Evolutionary conservation across 2,888 invertebrate species (phyloP).

Genomic region (Hirtodrosophila alboralis): DNA sequence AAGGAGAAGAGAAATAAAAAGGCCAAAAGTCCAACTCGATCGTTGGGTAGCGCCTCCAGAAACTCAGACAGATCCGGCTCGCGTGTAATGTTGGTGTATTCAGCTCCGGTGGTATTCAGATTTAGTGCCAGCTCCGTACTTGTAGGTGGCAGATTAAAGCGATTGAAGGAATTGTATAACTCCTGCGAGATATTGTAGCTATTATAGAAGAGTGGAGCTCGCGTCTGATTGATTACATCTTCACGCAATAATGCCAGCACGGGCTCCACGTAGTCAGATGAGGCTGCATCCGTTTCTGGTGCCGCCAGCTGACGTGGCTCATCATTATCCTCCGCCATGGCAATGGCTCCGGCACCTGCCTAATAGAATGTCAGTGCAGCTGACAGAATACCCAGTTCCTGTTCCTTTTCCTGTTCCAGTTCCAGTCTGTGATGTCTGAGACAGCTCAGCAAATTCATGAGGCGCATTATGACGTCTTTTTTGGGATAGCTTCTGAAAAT

Average conservation of each 20-base stretch:
- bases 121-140: conserved; percentile 58
- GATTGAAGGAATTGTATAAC: conserved; percentile 82
- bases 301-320: conserved; percentile 47
- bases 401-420: too few species aligned
- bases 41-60: conserved; percentile 86
- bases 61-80: conserved; percentile 83
- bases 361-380: conserved; percentile 49
- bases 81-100: conserved; percentile 57
- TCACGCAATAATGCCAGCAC: conserved; percentile 57
- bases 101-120: conserved; percentile 33
- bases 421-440: conserved; percentile 32
- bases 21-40: conserved; percentile 90
- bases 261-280: conserved; percentile 49
- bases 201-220: conserved; percentile 75
- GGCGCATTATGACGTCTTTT: conserved; percentile 50
- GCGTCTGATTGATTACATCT: conserved; percentile 67
- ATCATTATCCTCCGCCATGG: conserved; percentile 76
- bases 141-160: conserved; percentile 60
- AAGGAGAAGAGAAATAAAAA: conserved; percentile 94
- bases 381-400: conserved; percentile 42
- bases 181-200: conserved; percentile 83
- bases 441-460: conserved; percentile 47
- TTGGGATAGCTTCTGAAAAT: conserved; percentile 2
- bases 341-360: conserved; percentile 46
- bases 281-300: conserved; percentile 74